Conservation (phyloP, 2,888 invertebrate species). For the Hemaris fuciformis region DNA sequence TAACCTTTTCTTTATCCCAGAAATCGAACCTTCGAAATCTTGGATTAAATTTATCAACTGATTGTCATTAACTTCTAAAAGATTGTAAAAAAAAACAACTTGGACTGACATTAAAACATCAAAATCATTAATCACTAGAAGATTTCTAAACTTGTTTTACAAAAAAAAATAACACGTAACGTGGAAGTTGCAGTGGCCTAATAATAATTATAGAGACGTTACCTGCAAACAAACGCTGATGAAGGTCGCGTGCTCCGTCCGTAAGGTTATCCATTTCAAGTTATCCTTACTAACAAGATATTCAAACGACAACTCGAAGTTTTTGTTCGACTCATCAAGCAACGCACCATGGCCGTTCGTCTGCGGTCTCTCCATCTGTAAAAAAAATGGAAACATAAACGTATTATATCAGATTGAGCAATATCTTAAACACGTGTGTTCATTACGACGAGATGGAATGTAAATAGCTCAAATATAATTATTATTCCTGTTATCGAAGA, state of each 20-base stretch:
- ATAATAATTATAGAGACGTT: constrained; percentile 16
- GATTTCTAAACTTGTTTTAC: neutral
- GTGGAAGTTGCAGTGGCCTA: neutral
- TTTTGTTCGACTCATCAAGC: constrained; percentile 67
- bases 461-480: too few species aligned
- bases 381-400: constrained; percentile 20
- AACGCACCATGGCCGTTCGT: constrained; percentile 65
- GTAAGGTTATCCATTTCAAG: constrained; percentile 95
- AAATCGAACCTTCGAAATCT: too few species aligned
- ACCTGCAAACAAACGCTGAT: constrained; percentile 95
- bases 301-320: constrained; percentile 95
- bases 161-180: neutral
- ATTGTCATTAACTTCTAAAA: too few species aligned
- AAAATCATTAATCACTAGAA: neutral
- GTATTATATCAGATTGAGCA: too few species aligned
- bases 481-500: too few species aligned
- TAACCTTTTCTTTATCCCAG: too few species aligned
- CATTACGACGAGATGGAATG: too few species aligned
- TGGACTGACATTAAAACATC: neutral
- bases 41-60: too few species aligned
- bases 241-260: constrained; percentile 95
- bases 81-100: too few species aligned
- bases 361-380: constrained; percentile 58
- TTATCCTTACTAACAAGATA: constrained; percentile 96
- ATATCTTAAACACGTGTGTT: too few species aligned